Conservation (phyloP, 2,113 vertebrate species). For the Camelus dromedarius region DNA sequence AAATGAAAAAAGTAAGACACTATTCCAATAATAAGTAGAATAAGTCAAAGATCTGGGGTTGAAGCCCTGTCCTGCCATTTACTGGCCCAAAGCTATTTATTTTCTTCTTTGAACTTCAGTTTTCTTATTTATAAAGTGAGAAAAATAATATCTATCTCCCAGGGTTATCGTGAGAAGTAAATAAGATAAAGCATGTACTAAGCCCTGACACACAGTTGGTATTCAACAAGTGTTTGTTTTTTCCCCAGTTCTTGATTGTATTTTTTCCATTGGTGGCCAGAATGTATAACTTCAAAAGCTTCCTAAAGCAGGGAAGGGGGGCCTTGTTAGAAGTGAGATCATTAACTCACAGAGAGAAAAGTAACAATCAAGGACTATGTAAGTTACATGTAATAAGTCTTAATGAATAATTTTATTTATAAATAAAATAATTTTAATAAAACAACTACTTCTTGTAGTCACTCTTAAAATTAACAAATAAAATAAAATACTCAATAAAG, state of each 20-base stretch:
- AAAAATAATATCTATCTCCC: not conserved
- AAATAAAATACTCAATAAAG: not conserved
- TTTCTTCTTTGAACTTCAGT: constrained; percentile 14
- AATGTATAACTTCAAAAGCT: not conserved
- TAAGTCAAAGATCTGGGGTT: not conserved
- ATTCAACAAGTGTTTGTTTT: not conserved
- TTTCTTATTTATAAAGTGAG: constrained; percentile 6
- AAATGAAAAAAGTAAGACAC: constrained; percentile 7
- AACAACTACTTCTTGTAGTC: not conserved
- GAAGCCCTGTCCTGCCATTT: not conserved
- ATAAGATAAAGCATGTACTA: not conserved
- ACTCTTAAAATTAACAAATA: constrained; percentile 17
- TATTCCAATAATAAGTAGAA: not conserved
- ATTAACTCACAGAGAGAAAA: not conserved
- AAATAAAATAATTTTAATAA: constrained; percentile 23
- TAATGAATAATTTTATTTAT: not conserved
- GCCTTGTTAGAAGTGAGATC: not conserved
- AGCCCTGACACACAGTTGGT: not conserved
- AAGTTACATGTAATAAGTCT: not conserved
- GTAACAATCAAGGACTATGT: not conserved
- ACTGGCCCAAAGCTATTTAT: not conserved
- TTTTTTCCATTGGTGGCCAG: not conserved
- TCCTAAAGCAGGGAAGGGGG: not conserved
- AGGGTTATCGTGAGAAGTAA: constrained; percentile 7
- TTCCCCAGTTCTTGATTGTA: not conserved